Evolutionary conservation across 2,797 vertebrate species (phyloP), one percentile per base, ranked within the genome.

Genomic region (Pseudomugil tenellus): DNA sequence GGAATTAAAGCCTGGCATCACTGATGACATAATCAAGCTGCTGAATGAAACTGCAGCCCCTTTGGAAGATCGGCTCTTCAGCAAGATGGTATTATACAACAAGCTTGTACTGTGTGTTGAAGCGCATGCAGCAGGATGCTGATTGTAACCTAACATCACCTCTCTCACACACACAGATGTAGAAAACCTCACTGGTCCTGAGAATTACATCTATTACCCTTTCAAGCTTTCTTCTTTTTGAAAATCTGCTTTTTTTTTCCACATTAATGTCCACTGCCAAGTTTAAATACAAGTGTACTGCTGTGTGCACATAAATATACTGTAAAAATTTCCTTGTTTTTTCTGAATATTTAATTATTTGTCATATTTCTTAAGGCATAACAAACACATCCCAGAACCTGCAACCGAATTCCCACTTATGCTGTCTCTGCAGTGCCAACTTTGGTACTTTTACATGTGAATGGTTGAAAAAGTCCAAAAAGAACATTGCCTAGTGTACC

Each of bases 21-120:
- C 65, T 63, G 86, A 90, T 92, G 90, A 91, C 84, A 92, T 91
- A 90, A 92, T 88, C 81, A 79, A 74, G 77, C 79, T 54, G 72
- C 77, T 81, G 78, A 89, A 89, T 87, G 66, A 88, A 87, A 84
- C 39, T 77, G 66, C 77, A 64, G 76, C 64, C 60, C 59, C 67
- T 6, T 72, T 78, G 76, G 56, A 79, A 80, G 61, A 57, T 54
- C 57, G 61, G 72, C 71, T 83, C 81, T 84, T 86, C 57, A 83
- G 55, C 19, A 0, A 53, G 56, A 84, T 69, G 54, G 72, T 73
- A 85, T 91, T 89, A 89, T 63, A 80, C 79, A 86, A 87, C 73
- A 56, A 82, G 52, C 77, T 35, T 4, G 2, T 25, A 60, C 68
- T 70, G 74, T 63, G 35, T 74, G 62, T 70, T 46, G 52, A 32